Evolutionary conservation across 1,140 invertebrate genomes (phyloP).

Genomic region (Archivesica marissinica): DNA sequence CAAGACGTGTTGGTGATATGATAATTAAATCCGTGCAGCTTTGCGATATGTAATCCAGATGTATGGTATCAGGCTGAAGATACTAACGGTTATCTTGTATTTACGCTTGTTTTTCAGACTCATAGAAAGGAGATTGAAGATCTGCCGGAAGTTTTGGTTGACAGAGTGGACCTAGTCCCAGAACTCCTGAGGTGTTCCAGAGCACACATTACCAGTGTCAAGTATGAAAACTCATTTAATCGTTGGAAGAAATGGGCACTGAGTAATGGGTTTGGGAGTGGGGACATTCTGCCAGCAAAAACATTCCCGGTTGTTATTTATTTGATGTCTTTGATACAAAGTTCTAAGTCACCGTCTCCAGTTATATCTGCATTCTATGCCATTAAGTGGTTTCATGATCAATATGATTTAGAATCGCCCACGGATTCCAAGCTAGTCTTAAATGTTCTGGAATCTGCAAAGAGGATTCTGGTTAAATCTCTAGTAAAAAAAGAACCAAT

Average conservation of each 20-base stretch:
- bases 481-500: slow-evolving; percentile 32
- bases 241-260: slow-evolving; percentile 32
- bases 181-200: neutral
- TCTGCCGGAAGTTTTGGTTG: no score
- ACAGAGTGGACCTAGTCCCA: no score
- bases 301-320: slow-evolving; percentile 37
- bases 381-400: slow-evolving; percentile 29
- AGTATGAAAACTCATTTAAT: slow-evolving; percentile 19
- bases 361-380: slow-evolving; percentile 16
- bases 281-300: neutral
- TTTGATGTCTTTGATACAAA: slow-evolving; percentile 34
- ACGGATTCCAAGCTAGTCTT: slow-evolving; percentile 7
- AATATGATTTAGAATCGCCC: slow-evolving; percentile 16
- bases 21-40: neutral
- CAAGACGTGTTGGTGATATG: no score
- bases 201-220: neutral
- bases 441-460: slow-evolving; percentile 31
- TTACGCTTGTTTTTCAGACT: neutral
- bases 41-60: neutral
- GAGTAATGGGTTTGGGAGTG: neutral
- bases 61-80: neutral
- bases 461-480: neutral
- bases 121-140: no score
- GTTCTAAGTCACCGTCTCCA: neutral
- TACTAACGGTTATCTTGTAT: neutral